phyloP scores from a whole-genome alignment of 2,113 vertebrate species.

The Collichthys lucidus region DNA sequence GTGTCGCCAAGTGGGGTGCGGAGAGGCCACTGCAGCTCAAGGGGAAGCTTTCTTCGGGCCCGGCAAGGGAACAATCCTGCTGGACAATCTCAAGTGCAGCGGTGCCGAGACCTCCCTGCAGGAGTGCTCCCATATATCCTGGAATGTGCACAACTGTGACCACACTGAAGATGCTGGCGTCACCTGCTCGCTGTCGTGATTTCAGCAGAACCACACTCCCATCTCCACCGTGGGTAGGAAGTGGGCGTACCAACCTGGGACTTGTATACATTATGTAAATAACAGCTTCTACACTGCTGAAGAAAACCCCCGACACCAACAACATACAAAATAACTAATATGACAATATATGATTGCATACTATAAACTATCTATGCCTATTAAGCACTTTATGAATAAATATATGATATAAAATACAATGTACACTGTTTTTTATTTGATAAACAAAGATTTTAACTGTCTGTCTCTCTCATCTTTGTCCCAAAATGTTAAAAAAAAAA shows the following conservation, averaged over 20 bases:
- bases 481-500: conserved; percentile 55
- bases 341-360: conserved; percentile 73
- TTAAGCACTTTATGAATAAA: conserved; percentile 88
- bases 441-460: conserved; percentile 59
- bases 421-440: conserved; percentile 63
- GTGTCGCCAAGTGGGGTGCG: conserved; percentile 91
- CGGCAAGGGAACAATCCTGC: conserved; percentile 89
- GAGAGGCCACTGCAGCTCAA: conserved; percentile 82
- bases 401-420: conserved; percentile 65
- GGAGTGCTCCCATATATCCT: conserved; percentile 93
- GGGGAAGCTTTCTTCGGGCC: conserved; percentile 88
- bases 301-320: conserved; percentile 60
- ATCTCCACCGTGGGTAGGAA: conserved; percentile 25
- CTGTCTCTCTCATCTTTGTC: conserved; percentile 27
- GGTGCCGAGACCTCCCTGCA: conserved; percentile 88
- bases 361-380: conserved; percentile 75
- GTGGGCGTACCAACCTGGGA: conserved; percentile 62
- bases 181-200: conserved; percentile 86
- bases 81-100: conserved; percentile 97
- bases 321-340: conserved; percentile 62
- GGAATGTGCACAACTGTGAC: conserved; percentile 97
- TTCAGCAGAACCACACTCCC: conserved; percentile 46
- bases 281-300: conserved; percentile 69
- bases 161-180: conserved; percentile 94
- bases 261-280: conserved; percentile 87